Percentiles rank a stretch among this genome's conserved stretches.
Evolutionary conservation across 2,888 invertebrate species (phyloP).

Genomic region (Eupithecia inturbata): DNA sequence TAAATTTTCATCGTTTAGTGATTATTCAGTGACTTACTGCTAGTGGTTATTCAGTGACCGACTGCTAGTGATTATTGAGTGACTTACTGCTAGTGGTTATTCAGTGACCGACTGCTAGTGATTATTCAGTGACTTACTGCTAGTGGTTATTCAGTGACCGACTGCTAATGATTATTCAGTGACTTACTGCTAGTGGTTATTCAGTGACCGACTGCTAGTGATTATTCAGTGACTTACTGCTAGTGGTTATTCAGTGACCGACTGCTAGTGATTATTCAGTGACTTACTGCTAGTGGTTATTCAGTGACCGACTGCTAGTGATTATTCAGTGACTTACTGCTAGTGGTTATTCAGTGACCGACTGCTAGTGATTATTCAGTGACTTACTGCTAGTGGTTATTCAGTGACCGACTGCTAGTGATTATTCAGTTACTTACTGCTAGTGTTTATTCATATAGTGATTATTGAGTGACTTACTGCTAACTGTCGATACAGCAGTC

Average conservation of each 20-base stretch:
- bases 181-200: conserved; percentile 76
- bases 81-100: conserved; percentile 76
- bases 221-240: conserved; percentile 70
- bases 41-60: too few relatives aligned
- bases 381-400: conserved; percentile 76
- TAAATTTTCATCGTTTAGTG: too few relatives aligned
- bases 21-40: conserved; percentile 70
- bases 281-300: conserved; percentile 76
- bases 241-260: conserved; percentile 47
- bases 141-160: conserved; percentile 47
- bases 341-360: conserved; percentile 47
- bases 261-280: conserved; percentile 76
- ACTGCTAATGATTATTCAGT: conserved; percentile 77
- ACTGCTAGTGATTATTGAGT: too few relatives aligned
- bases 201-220: conserved; percentile 76
- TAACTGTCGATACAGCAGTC: conserved; percentile 87
- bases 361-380: conserved; percentile 76
- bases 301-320: conserved; percentile 76
- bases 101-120: conserved; percentile 76
- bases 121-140: conserved; percentile 70
- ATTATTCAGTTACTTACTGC: conserved; percentile 70
- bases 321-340: conserved; percentile 70
- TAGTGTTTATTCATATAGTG: conserved; percentile 52
- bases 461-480: conserved; percentile 70
- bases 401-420: conserved; percentile 76